These are phyloP conservation scores for Drosophila persimilis DNA, from an alignment of 1,140 invertebrate genomes.

Conservation along the genomic window DNA sequence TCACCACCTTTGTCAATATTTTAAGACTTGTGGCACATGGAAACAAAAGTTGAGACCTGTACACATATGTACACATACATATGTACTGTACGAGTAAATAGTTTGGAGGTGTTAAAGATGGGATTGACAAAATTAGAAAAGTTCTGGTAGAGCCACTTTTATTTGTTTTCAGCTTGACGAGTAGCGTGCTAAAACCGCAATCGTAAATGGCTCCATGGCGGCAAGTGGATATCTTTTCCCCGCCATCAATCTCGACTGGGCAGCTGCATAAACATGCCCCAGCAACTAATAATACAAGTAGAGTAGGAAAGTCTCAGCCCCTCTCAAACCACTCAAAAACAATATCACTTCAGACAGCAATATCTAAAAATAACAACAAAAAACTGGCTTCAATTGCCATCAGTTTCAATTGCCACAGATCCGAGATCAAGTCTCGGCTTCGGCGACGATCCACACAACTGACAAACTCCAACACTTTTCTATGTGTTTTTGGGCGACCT, in stretches of 20 bases:
- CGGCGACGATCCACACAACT: slow-evolving; percentile 45
- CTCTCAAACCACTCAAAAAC: slow-evolving; percentile 47
- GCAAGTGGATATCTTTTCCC: slow-evolving; percentile 10
- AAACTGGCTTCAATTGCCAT: slow-evolving; percentile 37
- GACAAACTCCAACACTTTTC: slow-evolving; percentile 53
- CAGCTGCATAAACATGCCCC: slow-evolving; percentile 64
- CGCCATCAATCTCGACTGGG: slow-evolving; percentile 38
- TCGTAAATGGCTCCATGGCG: background rate
- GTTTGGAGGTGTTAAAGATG: too few species aligned
- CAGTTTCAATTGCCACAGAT: slow-evolving; percentile 69
- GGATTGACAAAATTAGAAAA: slow-evolving; percentile 20
- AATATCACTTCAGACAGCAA: slow-evolving; percentile 45
- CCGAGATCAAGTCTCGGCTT: slow-evolving; percentile 47
- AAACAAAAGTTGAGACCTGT: slow-evolving; percentile 7
- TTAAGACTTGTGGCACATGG: slow-evolving; percentile 28
- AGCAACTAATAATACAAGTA: slow-evolving; percentile 11
- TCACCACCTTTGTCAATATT: slow-evolving; percentile 58
- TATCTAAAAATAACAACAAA: slow-evolving; percentile 66
- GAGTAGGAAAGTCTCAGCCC: slow-evolving; percentile 28
- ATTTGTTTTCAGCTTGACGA: slow-evolving; percentile 40
- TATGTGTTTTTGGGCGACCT: slow-evolving; percentile 46
- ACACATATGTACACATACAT: too few species aligned
- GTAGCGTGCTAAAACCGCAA: background rate
- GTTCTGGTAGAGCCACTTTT: slow-evolving; percentile 47
- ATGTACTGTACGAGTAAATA: too few species aligned